Evolutionary conservation across 2,113 vertebrate species (phyloP), one percentile per base, ranked within the genome.

Genomic region (Nothocercus nigrocapillus): DNA sequence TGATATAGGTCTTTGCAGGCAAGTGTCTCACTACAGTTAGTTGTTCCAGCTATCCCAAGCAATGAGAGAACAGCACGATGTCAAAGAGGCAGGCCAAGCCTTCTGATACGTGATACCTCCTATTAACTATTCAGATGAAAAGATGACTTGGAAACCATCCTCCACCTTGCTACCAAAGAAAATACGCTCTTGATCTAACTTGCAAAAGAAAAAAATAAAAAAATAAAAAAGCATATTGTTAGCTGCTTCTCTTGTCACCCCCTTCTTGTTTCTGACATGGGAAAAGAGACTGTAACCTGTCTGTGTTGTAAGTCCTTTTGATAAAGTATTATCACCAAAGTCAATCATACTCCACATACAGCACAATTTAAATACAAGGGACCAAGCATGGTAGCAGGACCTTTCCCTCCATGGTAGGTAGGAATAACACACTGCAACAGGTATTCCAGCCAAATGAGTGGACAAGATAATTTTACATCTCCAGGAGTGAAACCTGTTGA

Each of bases 41-140:
- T 34, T 70, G 25, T 47, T 88, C 36, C 58, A 85, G 47, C 49
- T 74, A 25, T 25, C 51, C 67, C 70, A 49, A 75, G 45, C 67
- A 87, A 28, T 13, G 38, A 87, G 21, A 79, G 24, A 56, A 69
- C 56, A 93, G 63, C 3, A 1, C 4, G 54, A 58, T 13, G 56
- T 58, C 62, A 53, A 40, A 70, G 56, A 81, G 22, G 2, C 17
- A 7, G 18, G 34, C 56, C 64, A 85, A 72, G 36, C 36, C 59
- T 64, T 73, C 62, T 45, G 76, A 81, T n/a, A 90, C 0, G 2
- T 4, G 7, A 97, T 77, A 81, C 11, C 6, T 69, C 61, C 38
- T 27, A 77, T 64, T 93, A 95, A 89, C 95, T 30, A 93, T 49
- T 89, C 76, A 93, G 44, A 73, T 73, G 30, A 84, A 85, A 89